Evolutionary conservation across 2,113 vertebrate genomes (phyloP).

Genomic region (Morone chrysops): DNA sequence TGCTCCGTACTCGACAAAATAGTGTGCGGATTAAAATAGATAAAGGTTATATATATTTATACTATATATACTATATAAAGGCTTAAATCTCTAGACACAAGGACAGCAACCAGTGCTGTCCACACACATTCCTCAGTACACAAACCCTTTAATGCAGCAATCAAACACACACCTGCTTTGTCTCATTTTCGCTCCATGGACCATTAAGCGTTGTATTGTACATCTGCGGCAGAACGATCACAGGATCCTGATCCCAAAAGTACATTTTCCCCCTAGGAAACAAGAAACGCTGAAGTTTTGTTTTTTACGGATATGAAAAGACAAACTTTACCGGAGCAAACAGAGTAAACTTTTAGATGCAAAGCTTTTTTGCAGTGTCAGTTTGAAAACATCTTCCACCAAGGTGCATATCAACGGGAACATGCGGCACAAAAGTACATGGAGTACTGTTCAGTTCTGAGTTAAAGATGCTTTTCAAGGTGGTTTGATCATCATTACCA

Average conservation of each 20-base stretch:
- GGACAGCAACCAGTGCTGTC: constrained; percentile 81
- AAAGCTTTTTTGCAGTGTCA: constrained; percentile 2
- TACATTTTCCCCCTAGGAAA: background rate
- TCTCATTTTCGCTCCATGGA: constrained; percentile 47
- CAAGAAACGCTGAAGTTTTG: constrained; percentile 15
- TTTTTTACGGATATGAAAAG: background rate
- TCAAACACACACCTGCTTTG: constrained; percentile 62
- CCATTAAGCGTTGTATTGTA: constrained; percentile 26
- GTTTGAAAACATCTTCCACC: background rate
- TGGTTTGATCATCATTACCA: constrained; percentile 1
- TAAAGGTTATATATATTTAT: constrained; percentile 67
- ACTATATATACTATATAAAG: constrained; percentile 76
- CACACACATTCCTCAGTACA: constrained; percentile 73
- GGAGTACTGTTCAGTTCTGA: background rate
- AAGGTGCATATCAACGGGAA: background rate
- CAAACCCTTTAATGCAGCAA: constrained; percentile 62
- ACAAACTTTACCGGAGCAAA: background rate
- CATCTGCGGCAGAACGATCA: constrained; percentile 34
- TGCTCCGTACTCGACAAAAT: constrained; percentile 74
- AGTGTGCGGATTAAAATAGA: constrained; percentile 77
- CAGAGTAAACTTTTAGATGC: background rate
- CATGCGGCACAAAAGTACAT: background rate
- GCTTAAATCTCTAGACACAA: constrained; percentile 68
- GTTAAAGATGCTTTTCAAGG: background rate
- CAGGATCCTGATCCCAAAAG: constrained; percentile 47